Base-by-base conservation (phyloP, 2,888 invertebrate genomes). In the Leptopilina drosophilae region DNA sequence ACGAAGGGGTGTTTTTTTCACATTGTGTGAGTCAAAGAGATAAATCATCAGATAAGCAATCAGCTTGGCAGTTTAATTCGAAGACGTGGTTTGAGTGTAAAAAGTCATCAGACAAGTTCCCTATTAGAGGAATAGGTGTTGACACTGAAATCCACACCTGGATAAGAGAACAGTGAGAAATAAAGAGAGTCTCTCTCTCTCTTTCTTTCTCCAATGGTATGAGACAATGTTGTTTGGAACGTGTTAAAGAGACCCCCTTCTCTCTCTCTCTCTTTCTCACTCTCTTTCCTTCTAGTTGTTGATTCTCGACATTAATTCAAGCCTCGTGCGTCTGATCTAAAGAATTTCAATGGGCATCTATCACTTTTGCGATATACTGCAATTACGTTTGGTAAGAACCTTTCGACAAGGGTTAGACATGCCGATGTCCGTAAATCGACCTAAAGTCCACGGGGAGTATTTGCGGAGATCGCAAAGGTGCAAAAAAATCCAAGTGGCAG, bases 381-480 rank as follows among this genome's bases (percentile, higher is more conserved):
- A 77, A 77, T 77, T 77, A 77, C 59, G 77, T 67, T 77, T 77
- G 77, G 66, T 66, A 77, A 77, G 77, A 77, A 77, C 33, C 49
- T 66, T 66, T 66, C 77, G 77, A 77, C 77, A 77, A 66, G 77
- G 67, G 73, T 53, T 53, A 77, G 77, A 77, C 77, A 77, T 59
- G 66, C 66, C 77, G 66, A 77, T 77, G 77, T 66, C 77, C 56
- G 77, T 77, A 77, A 77, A 77, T 59, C 66, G 66, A 33, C 82
- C 82, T 46, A 33, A 40, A 59, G 66, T 78, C 80, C 75, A 76
- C 73, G 73, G 76, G 76, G 78, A 81, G 77, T 73, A 77, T 77
- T 66, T 66, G 77, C 77, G 53, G 33, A 49, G 77, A 77, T 82
- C 76, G 49, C 49, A 49, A 9, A 9, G 49, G 46, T 49, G 56